Conservation (phyloP, 2,797 vertebrate genomes). For the Florisuga fusca region DNA sequence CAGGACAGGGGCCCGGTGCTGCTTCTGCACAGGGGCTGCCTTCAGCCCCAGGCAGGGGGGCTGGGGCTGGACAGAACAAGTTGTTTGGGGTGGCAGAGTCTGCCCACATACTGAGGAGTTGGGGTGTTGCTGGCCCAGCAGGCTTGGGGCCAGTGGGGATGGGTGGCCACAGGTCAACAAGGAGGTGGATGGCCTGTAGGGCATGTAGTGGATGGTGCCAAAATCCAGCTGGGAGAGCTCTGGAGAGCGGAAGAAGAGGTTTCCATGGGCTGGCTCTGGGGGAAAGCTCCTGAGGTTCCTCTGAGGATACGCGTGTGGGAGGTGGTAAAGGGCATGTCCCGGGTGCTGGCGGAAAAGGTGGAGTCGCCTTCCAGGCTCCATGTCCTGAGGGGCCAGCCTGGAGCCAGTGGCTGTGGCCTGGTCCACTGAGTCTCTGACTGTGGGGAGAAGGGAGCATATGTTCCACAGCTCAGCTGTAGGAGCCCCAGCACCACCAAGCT, state of each 20-base stretch:
- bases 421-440: conserved; percentile 82
- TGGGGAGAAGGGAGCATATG: conserved; percentile 34
- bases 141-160: conserved; percentile 66
- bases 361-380: conserved; percentile 87
- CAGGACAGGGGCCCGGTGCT: conserved; percentile 58
- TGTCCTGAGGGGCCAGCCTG: conserved; percentile 78
- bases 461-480: neutral
- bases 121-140: conserved; percentile 79
- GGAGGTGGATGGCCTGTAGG: conserved; percentile 78
- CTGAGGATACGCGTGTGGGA: conserved; percentile 74
- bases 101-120: conserved; percentile 67
- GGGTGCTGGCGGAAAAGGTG: conserved; percentile 87
- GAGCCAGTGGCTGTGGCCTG: conserved; percentile 73
- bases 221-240: conserved; percentile 80
- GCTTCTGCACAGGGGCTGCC: conserved; percentile 73
- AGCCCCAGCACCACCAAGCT: fast-evolving
- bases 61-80: conserved; percentile 80
- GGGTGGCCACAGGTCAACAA: conserved; percentile 77
- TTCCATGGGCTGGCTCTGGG: conserved; percentile 78
- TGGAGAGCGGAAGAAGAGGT: conserved; percentile 84
- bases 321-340: conserved; percentile 84
- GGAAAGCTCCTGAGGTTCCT: conserved; percentile 82
- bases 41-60: conserved; percentile 76
- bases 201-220: conserved; percentile 82
- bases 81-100: conserved; percentile 73